phyloP scores from a whole-genome alignment of 2,888 invertebrate genomes.

The Digitonthophagus gazella region DNA sequence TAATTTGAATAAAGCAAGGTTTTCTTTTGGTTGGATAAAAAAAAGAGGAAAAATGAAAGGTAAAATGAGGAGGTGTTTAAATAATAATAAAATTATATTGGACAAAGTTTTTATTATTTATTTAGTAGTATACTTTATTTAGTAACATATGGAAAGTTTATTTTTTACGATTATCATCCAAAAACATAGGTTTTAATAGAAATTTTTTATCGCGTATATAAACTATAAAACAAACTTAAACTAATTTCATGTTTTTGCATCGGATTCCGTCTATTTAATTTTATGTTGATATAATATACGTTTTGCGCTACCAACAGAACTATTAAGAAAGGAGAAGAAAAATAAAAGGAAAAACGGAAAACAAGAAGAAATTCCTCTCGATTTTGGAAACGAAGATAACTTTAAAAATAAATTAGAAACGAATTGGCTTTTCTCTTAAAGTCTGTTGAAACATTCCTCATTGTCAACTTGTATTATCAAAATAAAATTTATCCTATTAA shows the following conservation, averaged over 20 bases:
- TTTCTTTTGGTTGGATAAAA: no score
- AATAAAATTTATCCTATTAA: conserved; percentile 50
- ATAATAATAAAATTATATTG: conserved; percentile 28
- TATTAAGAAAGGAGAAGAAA: no score
- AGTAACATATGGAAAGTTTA: neutral
- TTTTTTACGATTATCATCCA: neutral
- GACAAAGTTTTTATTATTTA: conserved; percentile 28
- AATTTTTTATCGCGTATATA: neutral
- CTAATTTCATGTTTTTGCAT: neutral
- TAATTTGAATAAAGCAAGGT: no score
- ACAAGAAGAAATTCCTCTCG: no score
- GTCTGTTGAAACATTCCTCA: conserved; percentile 48
- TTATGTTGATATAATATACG: conserved; percentile 6
- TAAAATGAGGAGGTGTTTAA: no score
- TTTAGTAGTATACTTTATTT: no score
- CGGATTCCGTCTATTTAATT: no score
- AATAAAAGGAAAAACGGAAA: neutral
- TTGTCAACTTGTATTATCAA: conserved; percentile 50
- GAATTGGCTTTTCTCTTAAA: conserved; percentile 31
- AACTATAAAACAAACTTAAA: no score
- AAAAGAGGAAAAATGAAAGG: no score
- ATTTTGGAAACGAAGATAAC: no score
- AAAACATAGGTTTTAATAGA: neutral
- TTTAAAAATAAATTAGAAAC: conserved; percentile 13
- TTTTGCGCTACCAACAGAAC: conserved; percentile 2